Evolutionary conservation across 2,888 invertebrate genomes (phyloP).

Genomic region (Sphaerophoria taeniata): DNA sequence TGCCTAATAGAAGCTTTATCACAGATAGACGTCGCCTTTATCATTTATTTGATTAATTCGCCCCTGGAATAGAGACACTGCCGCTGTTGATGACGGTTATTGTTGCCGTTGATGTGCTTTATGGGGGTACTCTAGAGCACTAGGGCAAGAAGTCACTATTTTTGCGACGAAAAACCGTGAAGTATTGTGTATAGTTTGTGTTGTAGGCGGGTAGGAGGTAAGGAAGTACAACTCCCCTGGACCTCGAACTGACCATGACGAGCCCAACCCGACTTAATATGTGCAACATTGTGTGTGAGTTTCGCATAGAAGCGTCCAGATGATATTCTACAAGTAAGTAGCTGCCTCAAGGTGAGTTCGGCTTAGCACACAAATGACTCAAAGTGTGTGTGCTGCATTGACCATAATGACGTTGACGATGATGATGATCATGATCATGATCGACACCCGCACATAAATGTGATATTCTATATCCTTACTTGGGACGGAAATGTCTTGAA

Average conservation of each 20-base stretch:
- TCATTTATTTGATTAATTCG: background rate
- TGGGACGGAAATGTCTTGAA: conserved; percentile 45
- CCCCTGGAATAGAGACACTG: conserved; percentile 3
- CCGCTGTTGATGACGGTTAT: conserved; percentile 36
- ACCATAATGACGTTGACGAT: conserved; percentile 21
- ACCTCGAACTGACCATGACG: conserved; percentile 32
- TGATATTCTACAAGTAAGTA: conserved; percentile 46
- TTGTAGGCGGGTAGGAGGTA: conserved; percentile 38
- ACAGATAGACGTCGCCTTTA: too few relatives aligned
- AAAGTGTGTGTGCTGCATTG: conserved; percentile 37
- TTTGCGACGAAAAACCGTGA: conserved; percentile 51
- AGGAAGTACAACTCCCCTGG: conserved; percentile 48
- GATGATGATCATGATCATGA: conserved; percentile 50
- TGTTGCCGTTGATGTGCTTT: conserved; percentile 54
- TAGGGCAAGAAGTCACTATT: conserved; percentile 71
- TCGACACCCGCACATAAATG: conserved; percentile 43
- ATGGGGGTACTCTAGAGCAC: conserved; percentile 63
- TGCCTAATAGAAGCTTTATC: too few relatives aligned
- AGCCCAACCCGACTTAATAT: conserved; percentile 49
- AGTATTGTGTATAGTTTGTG: background rate
- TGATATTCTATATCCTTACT: background rate
- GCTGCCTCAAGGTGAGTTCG: conserved; percentile 61
- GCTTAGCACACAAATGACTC: conserved; percentile 39
- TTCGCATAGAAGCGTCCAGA: conserved; percentile 28
- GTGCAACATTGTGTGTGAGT: conserved; percentile 29